Conservation (phyloP, 53 echinoderm and acorn worm species). For the Actinopyga echinites region DNA sequence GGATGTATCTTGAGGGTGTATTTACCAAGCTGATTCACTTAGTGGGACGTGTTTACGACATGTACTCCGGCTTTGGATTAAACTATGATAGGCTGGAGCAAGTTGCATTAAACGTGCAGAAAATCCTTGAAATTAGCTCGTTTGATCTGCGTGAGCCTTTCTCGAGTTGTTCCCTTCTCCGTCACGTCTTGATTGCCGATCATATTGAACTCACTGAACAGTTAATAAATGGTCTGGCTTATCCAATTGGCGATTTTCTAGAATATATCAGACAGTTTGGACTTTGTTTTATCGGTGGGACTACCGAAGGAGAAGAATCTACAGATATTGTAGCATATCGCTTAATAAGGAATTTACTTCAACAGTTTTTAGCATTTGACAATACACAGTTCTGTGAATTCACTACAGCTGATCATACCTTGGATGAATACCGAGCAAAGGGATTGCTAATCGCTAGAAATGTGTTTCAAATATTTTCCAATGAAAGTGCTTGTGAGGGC, state of each 20-base stretch:
- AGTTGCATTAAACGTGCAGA: neutral
- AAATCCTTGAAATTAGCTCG: neutral
- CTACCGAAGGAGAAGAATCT: neutral
- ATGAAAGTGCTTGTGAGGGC: neutral
- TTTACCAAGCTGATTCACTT: neutral
- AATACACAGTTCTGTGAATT: neutral
- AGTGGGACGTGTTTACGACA: neutral
- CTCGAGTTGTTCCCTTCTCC: slow-evolving; percentile 17
- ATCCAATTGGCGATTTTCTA: slow-evolving; percentile 15
- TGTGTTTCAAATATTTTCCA: neutral
- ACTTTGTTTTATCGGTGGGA: neutral
- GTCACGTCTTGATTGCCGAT: neutral
- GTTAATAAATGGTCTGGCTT: neutral
- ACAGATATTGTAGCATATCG: neutral
- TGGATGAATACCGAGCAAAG: neutral
- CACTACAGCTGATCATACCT: neutral
- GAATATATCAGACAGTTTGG: slow-evolving; percentile 6
- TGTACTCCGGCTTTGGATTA: slow-evolving; percentile 4
- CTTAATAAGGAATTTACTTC: neutral
- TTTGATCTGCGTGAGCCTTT: slow-evolving; percentile 5
- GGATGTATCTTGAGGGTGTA: neutral
- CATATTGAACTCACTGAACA: neutral
- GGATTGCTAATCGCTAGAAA: neutral
- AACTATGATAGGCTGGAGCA: neutral
- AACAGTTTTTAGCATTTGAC: neutral